These are phyloP conservation scores for Alosa alosa DNA, from an alignment of 2,113 vertebrate species.

Conservation along the genomic window DNA sequence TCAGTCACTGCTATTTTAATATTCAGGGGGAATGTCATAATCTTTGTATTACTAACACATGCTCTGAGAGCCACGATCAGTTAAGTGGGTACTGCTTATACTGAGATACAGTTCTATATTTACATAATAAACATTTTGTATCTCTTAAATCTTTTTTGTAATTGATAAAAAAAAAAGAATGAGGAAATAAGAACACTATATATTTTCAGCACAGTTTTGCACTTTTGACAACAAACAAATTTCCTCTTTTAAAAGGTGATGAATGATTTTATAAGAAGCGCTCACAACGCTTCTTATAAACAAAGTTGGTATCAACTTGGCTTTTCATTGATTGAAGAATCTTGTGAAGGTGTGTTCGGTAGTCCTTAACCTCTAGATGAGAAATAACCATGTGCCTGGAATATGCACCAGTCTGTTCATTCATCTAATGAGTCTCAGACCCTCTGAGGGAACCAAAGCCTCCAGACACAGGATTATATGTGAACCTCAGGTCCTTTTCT, in stretches of 20 bases:
- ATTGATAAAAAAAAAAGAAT: neutral
- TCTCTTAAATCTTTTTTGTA: conserved; percentile 1
- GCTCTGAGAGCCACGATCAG: neutral
- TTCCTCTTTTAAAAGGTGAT: neutral
- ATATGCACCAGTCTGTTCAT: neutral
- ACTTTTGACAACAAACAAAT: conserved; percentile 5
- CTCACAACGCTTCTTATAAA: neutral
- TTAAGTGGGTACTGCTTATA: conserved; percentile 1
- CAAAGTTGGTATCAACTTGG: neutral
- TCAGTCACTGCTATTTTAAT: neutral
- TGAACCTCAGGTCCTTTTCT: neutral
- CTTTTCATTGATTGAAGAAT: neutral
- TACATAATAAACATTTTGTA: conserved; percentile 9
- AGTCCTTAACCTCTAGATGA: neutral
- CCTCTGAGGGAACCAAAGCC: neutral
- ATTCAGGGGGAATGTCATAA: neutral
- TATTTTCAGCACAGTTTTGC: conserved; percentile 8
- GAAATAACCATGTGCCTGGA: neutral
- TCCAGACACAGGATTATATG: neutral
- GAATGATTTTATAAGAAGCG: neutral
- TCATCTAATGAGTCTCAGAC: neutral
- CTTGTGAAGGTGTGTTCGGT: neutral
- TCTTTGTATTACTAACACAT: neutral
- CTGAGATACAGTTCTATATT: neutral
- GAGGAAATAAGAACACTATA: neutral